Base-by-base conservation (phyloP, 2,113 vertebrate genomes). In the Lophius piscatorius region DNA sequence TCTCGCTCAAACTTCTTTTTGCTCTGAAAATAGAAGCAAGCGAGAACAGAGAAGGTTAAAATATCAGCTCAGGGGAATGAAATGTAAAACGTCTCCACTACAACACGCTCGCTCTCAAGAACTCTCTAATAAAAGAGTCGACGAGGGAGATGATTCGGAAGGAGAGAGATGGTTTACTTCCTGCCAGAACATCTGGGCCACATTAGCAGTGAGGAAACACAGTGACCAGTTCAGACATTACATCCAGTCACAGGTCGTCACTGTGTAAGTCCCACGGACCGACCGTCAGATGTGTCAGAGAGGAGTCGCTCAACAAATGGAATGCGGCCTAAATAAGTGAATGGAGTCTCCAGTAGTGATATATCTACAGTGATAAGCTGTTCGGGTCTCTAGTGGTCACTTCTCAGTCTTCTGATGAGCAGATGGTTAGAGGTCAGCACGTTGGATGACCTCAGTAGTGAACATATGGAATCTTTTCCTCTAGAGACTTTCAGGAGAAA, bases 1-100 rank as follows among this genome's bases (percentile, higher is more conserved):
- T 99, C 97, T 63, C 97, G 92, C 84, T 99, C 97, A 90, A 99
- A 99, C 90, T 98, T 99, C 91, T 91, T 99, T 87, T 99, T 99
- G 86, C 97, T 98, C 97, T 99, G 83, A 62, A 36, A 58, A 35
- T 24, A 10, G 10, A 39, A 51, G 49, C 3, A 34, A 44, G 45
- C 1, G 16, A 3, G 29, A 1, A 17, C 23, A 33, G 24, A 42
- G 31, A 9, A 41, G 11, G 6, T 0, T 1, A 38, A 49, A 31
- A 36, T 69, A 61, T n/a, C n/a, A n/a, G n/a, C n/a, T n/a, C n/a
- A n/a, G n/a, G n/a, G n/a, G n/a, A n/a, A n/a, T n/a, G n/a, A n/a
- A n/a, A n/a, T n/a, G n/a, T n/a, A n/a, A n/a, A n/a, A n/a, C n/a
- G n/a, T n/a, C n/a, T n/a, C n/a, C n/a, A n/a, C n/a, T n/a, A n/a